Conservation (phyloP, 2,113 vertebrate species). For the Triplophysa tibetana region DNA sequence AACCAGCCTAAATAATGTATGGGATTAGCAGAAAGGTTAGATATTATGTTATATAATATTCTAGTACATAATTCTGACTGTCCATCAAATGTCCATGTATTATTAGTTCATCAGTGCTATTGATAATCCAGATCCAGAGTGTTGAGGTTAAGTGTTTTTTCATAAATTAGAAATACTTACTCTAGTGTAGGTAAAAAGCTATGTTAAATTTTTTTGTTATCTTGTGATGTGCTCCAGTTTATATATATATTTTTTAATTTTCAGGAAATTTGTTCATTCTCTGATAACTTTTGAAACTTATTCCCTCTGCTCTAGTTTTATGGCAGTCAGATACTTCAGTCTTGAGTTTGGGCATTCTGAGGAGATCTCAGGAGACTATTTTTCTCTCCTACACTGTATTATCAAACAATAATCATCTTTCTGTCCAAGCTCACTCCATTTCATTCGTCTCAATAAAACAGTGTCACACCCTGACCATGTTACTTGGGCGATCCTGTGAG, state of each 20-base stretch:
- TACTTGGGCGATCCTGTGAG: not conserved
- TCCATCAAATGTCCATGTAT: too few relatives aligned
- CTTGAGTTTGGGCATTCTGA: not conserved
- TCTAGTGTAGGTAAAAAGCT: too few relatives aligned
- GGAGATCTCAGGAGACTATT: not conserved
- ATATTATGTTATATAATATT: not conserved
- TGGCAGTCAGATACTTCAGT: not conserved
- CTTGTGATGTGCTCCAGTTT: too few relatives aligned
- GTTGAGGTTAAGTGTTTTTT: too few relatives aligned
- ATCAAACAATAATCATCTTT: constrained; percentile 1
- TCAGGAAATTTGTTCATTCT: too few relatives aligned
- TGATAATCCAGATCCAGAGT: too few relatives aligned
- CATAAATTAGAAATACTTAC: too few relatives aligned
- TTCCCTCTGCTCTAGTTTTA: not conserved
- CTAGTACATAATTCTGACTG: not conserved
- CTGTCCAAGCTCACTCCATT: not conserved
- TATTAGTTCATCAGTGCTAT: too few relatives aligned
- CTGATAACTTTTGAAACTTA: too few relatives aligned
- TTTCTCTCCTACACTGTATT: not conserved
- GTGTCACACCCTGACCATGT: not conserved
- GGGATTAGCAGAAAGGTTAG: not conserved
- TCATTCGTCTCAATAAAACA: not conserved
- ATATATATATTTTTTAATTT: too few relatives aligned
- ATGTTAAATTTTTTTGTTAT: too few relatives aligned
- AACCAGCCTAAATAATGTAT: not conserved